Evolutionary conservation across 1,140 invertebrate genomes (phyloP).

Genomic region (Neodiprion virginianus): DNA sequence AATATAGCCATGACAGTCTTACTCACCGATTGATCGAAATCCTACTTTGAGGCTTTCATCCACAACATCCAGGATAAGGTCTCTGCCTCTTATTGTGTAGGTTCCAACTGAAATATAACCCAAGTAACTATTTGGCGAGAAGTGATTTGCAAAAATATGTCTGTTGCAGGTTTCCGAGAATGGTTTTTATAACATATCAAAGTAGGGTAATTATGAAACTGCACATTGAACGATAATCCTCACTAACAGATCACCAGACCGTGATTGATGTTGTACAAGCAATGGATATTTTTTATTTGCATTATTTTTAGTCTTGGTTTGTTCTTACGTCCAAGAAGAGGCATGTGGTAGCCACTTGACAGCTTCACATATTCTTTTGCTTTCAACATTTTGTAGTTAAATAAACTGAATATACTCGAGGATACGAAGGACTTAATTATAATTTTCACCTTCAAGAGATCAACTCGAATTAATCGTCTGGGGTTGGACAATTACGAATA

Average conservation of each 20-base stretch:
- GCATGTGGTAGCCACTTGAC: constrained; percentile 46
- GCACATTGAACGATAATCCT: too few relatives aligned
- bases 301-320: constrained; percentile 13
- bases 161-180: not conserved
- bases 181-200: not conserved
- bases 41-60: constrained; percentile 64
- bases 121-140: constrained; percentile 13
- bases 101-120: constrained; percentile 62
- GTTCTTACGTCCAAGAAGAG: constrained; percentile 49
- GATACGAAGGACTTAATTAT: too few relatives aligned
- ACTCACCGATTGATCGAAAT: constrained; percentile 67
- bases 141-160: constrained; percentile 22
- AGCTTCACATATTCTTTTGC: constrained; percentile 32
- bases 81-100: constrained; percentile 55
- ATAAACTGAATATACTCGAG: too few relatives aligned
- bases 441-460: too few relatives aligned
- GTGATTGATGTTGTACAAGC: too few relatives aligned
- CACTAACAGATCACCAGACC: too few relatives aligned
- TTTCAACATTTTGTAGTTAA: constrained; percentile 18
- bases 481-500: too few relatives aligned
- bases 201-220: constrained; percentile 14
- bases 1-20: constrained; percentile 16
- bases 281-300: too few relatives aligned
- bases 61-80: constrained; percentile 57
- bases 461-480: too few relatives aligned